Evolutionary conservation across 2,797 vertebrate species (phyloP).

Genomic region (Scomberomorus guttatus): DNA sequence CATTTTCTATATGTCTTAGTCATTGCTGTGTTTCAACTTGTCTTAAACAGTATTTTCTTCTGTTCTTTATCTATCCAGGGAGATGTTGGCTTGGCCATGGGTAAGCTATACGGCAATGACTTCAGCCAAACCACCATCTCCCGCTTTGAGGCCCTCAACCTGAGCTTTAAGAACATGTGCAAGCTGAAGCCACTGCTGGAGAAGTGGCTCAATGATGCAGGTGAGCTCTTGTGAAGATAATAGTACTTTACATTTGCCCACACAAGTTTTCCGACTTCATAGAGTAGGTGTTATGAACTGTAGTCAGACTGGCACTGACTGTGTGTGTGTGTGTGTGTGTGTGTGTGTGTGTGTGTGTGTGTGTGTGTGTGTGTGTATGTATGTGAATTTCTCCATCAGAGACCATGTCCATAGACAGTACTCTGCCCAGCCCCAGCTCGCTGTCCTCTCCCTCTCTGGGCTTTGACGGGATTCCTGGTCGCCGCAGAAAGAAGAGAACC

Average conservation of each 20-base stretch:
- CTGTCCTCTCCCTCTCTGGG: conserved; percentile 90
- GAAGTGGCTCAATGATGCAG: conserved; percentile 95
- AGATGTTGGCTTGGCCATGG: conserved; percentile 95
- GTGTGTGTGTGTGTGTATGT: neutral
- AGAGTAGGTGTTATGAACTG: neutral
- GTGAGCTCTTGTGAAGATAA: conserved; percentile 70
- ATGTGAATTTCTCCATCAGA: conserved; percentile 77
- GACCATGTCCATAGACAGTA: conserved; percentile 94
- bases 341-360: neutral
- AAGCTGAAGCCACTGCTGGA: conserved; percentile 95
- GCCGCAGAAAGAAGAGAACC: conserved; percentile 96
- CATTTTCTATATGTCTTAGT: neutral
- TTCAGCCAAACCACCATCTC: conserved; percentile 97
- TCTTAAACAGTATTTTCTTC: neutral
- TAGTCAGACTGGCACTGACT: neutral
- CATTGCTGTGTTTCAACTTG: neutral
- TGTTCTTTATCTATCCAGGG: conserved; percentile 79
- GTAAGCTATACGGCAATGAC: conserved; percentile 95
- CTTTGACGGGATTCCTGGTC: conserved; percentile 91
- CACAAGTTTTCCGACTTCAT: neutral
- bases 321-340: neutral
- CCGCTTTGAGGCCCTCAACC: conserved; percentile 94
- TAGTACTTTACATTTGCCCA: neutral
- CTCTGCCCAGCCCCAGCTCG: conserved; percentile 92
- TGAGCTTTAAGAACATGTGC: conserved; percentile 99